Evolutionary conservation across 2,888 invertebrate species (phyloP), one percentile per base, ranked within the genome.

Genomic region (Sinodicranocentrus sp.): DNA sequence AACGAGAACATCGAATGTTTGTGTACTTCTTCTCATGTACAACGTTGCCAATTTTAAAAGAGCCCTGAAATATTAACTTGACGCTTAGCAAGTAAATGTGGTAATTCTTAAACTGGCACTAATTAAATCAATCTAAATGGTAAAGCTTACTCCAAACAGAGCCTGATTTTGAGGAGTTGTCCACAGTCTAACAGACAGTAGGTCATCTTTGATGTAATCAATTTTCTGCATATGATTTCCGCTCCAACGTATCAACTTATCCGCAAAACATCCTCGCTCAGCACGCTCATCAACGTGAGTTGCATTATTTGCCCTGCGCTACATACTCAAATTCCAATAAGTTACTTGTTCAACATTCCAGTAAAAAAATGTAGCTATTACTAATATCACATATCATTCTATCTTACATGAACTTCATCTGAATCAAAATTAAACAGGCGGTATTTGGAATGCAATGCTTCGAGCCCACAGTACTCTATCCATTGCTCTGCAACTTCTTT

Each of bases 1-100:
- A 87, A 21, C 87, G 71, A 8, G 87, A 87, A 25, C 85, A 71
- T 15, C 63, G 70, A 21, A 86, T 82, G 48, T 84, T 72, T 6
- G 43, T 54, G 61, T 83, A 84, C 0, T 76, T 72, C 70, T 79
- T 80, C 17, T 85, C 86, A 23, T 63, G 76, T 43, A 54, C 54
- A n/a, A 78, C 33, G 48, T 63, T 52, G 25, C 70, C 71, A 33
- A 82, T 39, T 28, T 68, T 65, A 13, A 44, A 44, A 2, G 19
- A 10, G 15, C 48, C 54, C 82, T 82, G 26, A 1, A n/a, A n/a
- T n/a, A n/a, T n/a, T n/a, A n/a, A n/a, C n/a, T n/a, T n/a, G n/a
- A n/a, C n/a, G n/a, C n/a, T n/a, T n/a, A n/a, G n/a, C n/a, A n/a
- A n/a, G n/a, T n/a, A n/a, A n/a, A n/a, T n/a, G n/a, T n/a, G n/a